Evolutionary conservation across 2,113 vertebrate genomes (phyloP), one percentile per base, ranked within the genome.

Genomic region (Muntiacus muntjak): DNA sequence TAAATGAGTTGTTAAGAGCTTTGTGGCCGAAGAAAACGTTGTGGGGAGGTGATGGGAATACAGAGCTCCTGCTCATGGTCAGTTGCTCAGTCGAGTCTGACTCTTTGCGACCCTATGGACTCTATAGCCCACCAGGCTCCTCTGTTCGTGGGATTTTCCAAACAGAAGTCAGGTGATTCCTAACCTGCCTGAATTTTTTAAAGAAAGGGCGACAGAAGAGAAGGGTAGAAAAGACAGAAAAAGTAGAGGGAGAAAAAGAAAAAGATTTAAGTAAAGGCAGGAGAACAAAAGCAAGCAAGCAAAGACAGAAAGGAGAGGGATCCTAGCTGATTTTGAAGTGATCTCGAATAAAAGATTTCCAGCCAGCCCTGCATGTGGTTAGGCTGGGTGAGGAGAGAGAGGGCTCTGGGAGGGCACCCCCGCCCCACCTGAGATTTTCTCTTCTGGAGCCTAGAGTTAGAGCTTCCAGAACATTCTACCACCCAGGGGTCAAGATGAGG

Each of bases 361-460:
- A 55, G 87, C 17, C 50, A 82, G 71, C 8, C 52, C 25, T 11
- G 17, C 0, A 0, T 11, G 5, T 28, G 84, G 79, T 55, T 55
- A 83, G 30, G 28, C 23, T 4, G 2, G 7, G 64, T 36, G 6
- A 58, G 36, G 64, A 23, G 16, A 30, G 64, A 26, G 16, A 21
- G 40, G 40, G 0, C 12, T 43, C 81, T 36, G 43, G 78, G 17
- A 15, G 55, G 14, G 17, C 28, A 3, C 19, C 16, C 17, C 71
- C 6, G 15, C 7, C 40, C 25, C 2, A 0, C 50, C 36, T 0
- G 6, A 60, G 33, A 12, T 28, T 21, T 52, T 17, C 50, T 2
- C 1, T 7, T 43, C 74, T 60, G 81, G 23, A 17, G 54, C 9
- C 55, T 60, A 55, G 55, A 81, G 19, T 50, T 25, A 11, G 55